A percentile compares a stretch with the other conserved stretches of the same genome.
Conservation (phyloP, 1,140 invertebrate genomes). For the Laodelphax striatellus region DNA sequence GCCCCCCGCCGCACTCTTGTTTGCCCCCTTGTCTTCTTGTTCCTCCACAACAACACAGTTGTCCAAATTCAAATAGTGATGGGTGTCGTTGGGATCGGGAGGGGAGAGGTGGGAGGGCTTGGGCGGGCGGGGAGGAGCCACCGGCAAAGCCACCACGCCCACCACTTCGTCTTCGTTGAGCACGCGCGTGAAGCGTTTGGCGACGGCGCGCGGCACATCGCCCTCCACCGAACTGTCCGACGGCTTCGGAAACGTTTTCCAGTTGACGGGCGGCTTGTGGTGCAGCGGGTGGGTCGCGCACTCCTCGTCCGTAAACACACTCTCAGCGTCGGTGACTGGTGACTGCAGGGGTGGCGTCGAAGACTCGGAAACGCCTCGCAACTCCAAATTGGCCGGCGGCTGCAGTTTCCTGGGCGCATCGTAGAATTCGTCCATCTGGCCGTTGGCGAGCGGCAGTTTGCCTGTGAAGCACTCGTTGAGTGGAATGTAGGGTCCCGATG, state of each 20-base stretch:
- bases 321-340: slow-evolving; percentile 40
- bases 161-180: slow-evolving; percentile 9
- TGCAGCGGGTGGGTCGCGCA: slow-evolving; percentile 29
- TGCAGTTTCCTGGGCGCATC: slow-evolving; percentile 37
- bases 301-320: slow-evolving; percentile 45
- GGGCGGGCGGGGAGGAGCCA: slow-evolving; percentile 59
- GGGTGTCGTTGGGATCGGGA: slow-evolving; percentile 28
- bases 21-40: slow-evolving; percentile 9
- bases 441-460: slow-evolving; percentile 24
- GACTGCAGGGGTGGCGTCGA: slow-evolving; percentile 36
- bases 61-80: slow-evolving; percentile 26
- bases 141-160: slow-evolving; percentile 22
- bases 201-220: slow-evolving; percentile 33
- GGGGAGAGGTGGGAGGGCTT: slow-evolving; percentile 49
- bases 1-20: no score
- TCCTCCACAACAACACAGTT: neutral
- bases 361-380: slow-evolving; percentile 16
- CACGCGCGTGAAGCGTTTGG: slow-evolving; percentile 37
- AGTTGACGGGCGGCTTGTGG: slow-evolving; percentile 36
- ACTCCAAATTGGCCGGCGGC: slow-evolving; percentile 24
- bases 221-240: slow-evolving; percentile 42
- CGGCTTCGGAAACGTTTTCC: slow-evolving; percentile 42
- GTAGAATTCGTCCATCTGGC: slow-evolving; percentile 32
- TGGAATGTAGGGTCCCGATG: slow-evolving; percentile 63
- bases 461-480: slow-evolving; percentile 86